A percentile compares a stretch with the other conserved stretches of the same genome.
phyloP scores from a whole-genome alignment of 2,888 invertebrate genomes.

The Amiota communis region DNA sequence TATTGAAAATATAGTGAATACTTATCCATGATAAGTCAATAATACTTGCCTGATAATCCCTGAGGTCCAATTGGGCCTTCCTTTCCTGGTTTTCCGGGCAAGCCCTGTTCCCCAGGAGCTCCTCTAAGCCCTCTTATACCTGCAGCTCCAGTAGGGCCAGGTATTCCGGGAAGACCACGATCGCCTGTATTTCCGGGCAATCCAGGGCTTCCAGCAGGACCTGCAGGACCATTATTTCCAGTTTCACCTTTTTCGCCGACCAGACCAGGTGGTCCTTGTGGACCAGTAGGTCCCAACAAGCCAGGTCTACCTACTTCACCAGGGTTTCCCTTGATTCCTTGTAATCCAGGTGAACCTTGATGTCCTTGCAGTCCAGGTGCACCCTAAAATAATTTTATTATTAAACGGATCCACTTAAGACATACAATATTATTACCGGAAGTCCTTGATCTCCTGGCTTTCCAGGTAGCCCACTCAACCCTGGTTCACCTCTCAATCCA shows the following conservation, averaged over 20 bases:
- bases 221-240: slow-evolving; percentile 80
- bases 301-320: slow-evolving; percentile 83
- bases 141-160: slow-evolving; percentile 79
- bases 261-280: slow-evolving; percentile 81
- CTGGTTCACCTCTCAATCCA: slow-evolving; percentile 83
- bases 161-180: slow-evolving; percentile 65
- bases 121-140: slow-evolving; percentile 84
- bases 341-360: slow-evolving; percentile 80
- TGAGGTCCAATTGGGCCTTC: slow-evolving; percentile 79
- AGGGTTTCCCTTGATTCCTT: slow-evolving; percentile 80
- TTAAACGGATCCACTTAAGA: not conserved
- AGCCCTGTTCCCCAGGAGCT: slow-evolving; percentile 78
- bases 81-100: slow-evolving; percentile 77
- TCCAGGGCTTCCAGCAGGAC: slow-evolving; percentile 74
- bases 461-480: slow-evolving; percentile 84
- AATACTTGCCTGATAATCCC: slow-evolving; percentile 45
- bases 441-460: slow-evolving; percentile 84
- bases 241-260: slow-evolving; percentile 86
- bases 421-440: slow-evolving; percentile 73
- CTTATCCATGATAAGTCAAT: not conserved
- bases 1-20: not conserved
- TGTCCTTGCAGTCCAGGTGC: slow-evolving; percentile 81
- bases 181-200: slow-evolving; percentile 77
- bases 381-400: slow-evolving; percentile 77
- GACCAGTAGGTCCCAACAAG: slow-evolving; percentile 79